Conservation (phyloP, 2,113 vertebrate species). For the Tamias sibiricus region DNA sequence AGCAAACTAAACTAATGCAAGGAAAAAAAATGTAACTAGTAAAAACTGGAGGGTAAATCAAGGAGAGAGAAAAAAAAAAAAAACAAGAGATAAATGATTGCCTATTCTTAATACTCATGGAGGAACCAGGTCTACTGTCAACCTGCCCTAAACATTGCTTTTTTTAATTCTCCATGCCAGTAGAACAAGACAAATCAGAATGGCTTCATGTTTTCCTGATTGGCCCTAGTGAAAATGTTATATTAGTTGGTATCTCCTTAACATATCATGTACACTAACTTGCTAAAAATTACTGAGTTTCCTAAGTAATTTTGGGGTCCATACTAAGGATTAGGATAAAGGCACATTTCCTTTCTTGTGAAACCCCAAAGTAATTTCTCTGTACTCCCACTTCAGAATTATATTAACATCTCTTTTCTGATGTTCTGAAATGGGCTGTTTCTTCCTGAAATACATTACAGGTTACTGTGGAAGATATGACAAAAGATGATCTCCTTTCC, state of each 20-base stretch:
- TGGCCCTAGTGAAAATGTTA: conserved; percentile 2
- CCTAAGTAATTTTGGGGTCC: conserved; percentile 56
- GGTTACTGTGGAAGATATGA: conserved; percentile 40
- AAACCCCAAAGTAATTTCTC: conserved; percentile 67
- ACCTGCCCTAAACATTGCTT: not conserved
- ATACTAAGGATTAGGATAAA: conserved; percentile 45
- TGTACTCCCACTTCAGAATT: conserved; percentile 61
- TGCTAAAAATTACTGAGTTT: conserved; percentile 60
- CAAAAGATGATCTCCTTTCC: not conserved
- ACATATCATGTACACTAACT: not conserved
- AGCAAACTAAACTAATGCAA: not conserved
- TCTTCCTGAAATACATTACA: conserved; percentile 50
- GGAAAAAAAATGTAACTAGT: not conserved
- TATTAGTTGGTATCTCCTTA: conserved; percentile 47
- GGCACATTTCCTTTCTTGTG: conserved; percentile 62
- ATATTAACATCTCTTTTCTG: conserved; percentile 10
- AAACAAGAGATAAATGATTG: not conserved
- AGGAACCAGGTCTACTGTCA: not conserved
- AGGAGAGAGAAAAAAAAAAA: not conserved
- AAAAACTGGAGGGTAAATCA: not conserved
- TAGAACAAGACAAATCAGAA: not conserved
- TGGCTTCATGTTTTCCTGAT: conserved; percentile 10
- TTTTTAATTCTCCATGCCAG: conserved; percentile 9
- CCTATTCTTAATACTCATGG: not conserved
- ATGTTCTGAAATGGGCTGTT: conserved; percentile 50